A percentile compares a stretch with the other conserved stretches of the same genome.
phyloP scores from a whole-genome alignment of 2,113 vertebrate species.

The Cyanoderma ruficeps region DNA sequence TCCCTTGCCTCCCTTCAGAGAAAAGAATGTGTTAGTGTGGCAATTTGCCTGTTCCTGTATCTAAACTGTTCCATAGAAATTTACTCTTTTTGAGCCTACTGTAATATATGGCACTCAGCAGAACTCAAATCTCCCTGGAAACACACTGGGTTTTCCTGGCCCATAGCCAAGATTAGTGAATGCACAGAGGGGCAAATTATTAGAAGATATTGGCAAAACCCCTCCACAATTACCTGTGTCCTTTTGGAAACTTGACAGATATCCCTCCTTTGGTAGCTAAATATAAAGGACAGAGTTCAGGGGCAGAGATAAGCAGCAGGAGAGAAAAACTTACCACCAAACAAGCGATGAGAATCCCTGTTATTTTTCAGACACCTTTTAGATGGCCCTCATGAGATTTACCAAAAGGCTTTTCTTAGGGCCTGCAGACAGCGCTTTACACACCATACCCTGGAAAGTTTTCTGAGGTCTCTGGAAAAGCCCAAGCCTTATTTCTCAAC shows the following conservation, averaged over 20 bases:
- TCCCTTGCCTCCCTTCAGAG: neutral
- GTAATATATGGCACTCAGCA: neutral
- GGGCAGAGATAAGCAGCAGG: neutral
- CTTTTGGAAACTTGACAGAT: neutral
- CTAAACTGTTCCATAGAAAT: conserved; percentile 39
- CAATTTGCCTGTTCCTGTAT: neutral
- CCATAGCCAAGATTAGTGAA: neutral
- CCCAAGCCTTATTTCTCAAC: neutral
- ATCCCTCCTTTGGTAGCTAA: neutral
- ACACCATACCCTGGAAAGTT: neutral
- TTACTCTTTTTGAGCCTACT: neutral
- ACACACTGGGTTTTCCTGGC: conserved; percentile 24
- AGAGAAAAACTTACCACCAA: neutral
- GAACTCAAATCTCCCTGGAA: conserved; percentile 54
- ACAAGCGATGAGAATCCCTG: neutral
- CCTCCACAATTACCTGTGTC: neutral
- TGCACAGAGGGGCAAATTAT: neutral
- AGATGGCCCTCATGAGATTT: neutral
- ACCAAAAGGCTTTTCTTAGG: neutral
- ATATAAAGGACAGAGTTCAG: neutral
- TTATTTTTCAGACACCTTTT: neutral
- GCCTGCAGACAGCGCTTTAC: neutral
- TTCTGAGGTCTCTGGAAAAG: neutral
- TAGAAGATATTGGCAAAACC: neutral
- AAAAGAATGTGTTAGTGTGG: neutral